These are phyloP conservation scores for Apotomis turbidana DNA, from an alignment of 2,888 invertebrate genomes.

Conservation along the genomic window DNA sequence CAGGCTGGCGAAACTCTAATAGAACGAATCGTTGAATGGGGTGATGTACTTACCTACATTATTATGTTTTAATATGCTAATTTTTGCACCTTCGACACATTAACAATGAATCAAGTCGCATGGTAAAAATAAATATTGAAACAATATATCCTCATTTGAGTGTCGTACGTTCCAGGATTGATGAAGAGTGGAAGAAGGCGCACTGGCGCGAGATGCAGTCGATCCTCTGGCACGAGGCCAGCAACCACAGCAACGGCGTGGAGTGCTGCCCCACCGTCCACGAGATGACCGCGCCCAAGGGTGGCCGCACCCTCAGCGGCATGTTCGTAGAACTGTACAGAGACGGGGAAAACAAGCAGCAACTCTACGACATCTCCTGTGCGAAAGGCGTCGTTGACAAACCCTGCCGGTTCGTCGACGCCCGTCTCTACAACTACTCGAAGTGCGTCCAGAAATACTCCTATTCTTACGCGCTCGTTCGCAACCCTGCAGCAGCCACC, in stretches of 20 bases:
- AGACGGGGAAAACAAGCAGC: constrained; percentile 86
- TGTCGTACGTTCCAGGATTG: constrained; percentile 63
- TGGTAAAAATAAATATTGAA: too few relatives aligned
- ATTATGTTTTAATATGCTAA: too few relatives aligned
- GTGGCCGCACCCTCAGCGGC: constrained; percentile 89
- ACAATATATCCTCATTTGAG: constrained; percentile 24
- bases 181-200: constrained; percentile 82
- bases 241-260: constrained; percentile 72
- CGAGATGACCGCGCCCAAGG: constrained; percentile 90
- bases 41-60: too few relatives aligned
- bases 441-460: constrained; percentile 92
- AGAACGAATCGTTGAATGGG: too few relatives aligned
- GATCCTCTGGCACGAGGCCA: constrained; percentile 82
- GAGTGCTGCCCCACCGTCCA: constrained; percentile 93
- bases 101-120: too few relatives aligned
- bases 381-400: constrained; percentile 86
- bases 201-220: constrained; percentile 86
- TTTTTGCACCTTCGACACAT: too few relatives aligned
- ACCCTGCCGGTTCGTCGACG: constrained; percentile 90
- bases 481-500: constrained; percentile 78
- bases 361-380: constrained; percentile 92
- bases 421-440: constrained; percentile 87
- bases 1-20: too few relatives aligned
- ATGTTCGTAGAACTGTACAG: constrained; percentile 90
- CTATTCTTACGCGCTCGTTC: constrained; percentile 92